Base-by-base conservation (phyloP, 2,888 invertebrate genomes). In the Criorhina ranunculi region DNA sequence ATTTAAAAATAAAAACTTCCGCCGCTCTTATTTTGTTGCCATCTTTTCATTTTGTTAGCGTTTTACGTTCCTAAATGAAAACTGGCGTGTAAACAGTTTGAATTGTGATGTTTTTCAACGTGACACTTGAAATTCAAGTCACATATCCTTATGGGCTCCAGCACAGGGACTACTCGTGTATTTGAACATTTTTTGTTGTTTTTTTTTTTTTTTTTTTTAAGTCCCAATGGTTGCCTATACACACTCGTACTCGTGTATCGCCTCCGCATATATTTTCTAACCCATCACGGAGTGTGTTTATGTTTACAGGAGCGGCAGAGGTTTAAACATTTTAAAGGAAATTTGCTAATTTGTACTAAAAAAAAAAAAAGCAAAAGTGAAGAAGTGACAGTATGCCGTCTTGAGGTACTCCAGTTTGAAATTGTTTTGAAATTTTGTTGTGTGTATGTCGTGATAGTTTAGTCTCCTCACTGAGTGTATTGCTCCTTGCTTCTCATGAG, bases 71-170 rank as follows among this genome's bases (percentile, higher is more conserved):
- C 42, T 46, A 46, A 33, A 24, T 15, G 31, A 53, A 59, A n/a
- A 19, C 55, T 24, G 42, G 35, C 24, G 9, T 59, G 57, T 59
- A 46, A 70, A 51, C 37, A 72, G 51, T 51, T 51, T 40, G 19
- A 51, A 19, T 72, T 60, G 29, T 12, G 17, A 31, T 59, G 29
- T 60, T 60, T 17, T 59, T 29, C 46, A 49, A 29, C 49, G 17
- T 44, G 55, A 29, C 55, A 35, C 24, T 75, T 75, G n/a, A 75
- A 75, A 75, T 75, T 75, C 73, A 55, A 35, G 46, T 46, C 64
- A 44, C 75, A 64, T 29, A 51, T 40, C 24, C 60, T 72, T 60
- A 49, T 73, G 40, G 51, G 62, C 62, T 42, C 51, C 72, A 73
- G 46, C 72, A 31, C 46, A 11, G 15, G 44, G 44, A n/a, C 55